Evolutionary conservation across 2,113 vertebrate genomes (phyloP), one percentile per base, ranked within the genome.

Genomic region (Seriola aureovittata): DNA sequence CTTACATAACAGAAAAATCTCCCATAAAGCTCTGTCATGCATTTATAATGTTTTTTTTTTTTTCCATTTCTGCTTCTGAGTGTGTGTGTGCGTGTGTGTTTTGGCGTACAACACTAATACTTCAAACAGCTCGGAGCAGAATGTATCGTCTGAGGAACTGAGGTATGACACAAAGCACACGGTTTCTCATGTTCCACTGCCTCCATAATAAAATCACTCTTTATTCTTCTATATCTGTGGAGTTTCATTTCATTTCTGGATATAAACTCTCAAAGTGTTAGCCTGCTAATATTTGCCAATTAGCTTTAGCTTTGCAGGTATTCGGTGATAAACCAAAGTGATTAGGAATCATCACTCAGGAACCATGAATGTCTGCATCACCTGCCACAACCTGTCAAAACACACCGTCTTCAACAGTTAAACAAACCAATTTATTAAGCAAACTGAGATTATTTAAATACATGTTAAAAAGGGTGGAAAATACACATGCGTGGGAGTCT

Each of bases 1-100:
- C 81, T 89, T 92, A 66, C 85, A 78, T 76, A 82, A 86, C 62
- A 83, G 32, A 86, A 81, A 48, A 82, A 52, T 70, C 66, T 74
- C 16, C 72, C 67, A 71, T 69, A 84, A 77, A 48, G 80, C 75
- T 76, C 75, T 32, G 78, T 72, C 73, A 90, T 90, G 88, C 89
- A 90, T 91, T 90, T 71, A 34, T 85, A 88, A 86, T 85, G 67
- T 77, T 77, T 42, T 46, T 46, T 76, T 76, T 38, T 38, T 38
- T 42, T 87, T 84, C 69, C 64, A 81, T 90, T 86, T 80, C 64
- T 81, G 42, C 68, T 42, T 29, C 68, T 57, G 48, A 14, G 36
- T 83, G 75, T 80, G 80, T 80, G 79, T 81, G 29, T 29, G 29
- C 29, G 2, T 29, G 29, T 29, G 80, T 81, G 80, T 69, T 84